Conservation (phyloP, 2,888 invertebrate genomes). For the Resseliella maxima region DNA sequence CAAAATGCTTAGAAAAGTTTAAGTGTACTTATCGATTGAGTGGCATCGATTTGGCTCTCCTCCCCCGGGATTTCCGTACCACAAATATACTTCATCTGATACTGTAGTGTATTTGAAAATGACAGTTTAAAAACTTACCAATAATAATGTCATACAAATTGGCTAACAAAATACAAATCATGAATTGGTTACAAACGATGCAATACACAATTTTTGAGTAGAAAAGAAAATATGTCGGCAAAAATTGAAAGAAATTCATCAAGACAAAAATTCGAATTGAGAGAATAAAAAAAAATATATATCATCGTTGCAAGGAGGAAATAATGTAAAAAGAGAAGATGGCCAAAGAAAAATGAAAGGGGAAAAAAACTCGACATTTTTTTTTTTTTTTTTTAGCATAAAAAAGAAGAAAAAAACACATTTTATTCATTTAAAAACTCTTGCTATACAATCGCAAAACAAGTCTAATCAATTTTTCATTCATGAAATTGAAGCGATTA, state of each 20-base stretch:
- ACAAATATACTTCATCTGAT: background rate
- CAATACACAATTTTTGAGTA: background rate
- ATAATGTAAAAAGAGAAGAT: too few relatives aligned
- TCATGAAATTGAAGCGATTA: background rate
- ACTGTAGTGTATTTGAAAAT: background rate
- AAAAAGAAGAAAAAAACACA: background rate
- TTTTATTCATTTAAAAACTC: background rate
- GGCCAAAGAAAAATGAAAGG: too few relatives aligned
- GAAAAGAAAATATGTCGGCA: too few relatives aligned
- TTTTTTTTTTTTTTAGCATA: background rate
- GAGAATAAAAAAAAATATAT: too few relatives aligned
- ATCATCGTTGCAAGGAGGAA: too few relatives aligned
- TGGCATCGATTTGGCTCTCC: constrained; percentile 2
- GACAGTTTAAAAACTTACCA: constrained; percentile 35
- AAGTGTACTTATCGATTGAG: background rate
- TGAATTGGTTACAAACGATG: background rate
- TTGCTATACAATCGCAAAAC: background rate
- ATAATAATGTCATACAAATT: background rate
- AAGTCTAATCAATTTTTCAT: background rate
- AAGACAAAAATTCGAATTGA: too few relatives aligned
- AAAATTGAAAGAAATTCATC: too few relatives aligned
- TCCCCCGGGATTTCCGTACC: background rate
- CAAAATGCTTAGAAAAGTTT: constrained; percentile 35
- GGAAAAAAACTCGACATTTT: too few relatives aligned
- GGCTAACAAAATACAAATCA: background rate